These are phyloP conservation scores for Pseudomyrmex cubaensis DNA, from an alignment of 1,140 invertebrate genomes.

Conservation along the genomic window DNA sequence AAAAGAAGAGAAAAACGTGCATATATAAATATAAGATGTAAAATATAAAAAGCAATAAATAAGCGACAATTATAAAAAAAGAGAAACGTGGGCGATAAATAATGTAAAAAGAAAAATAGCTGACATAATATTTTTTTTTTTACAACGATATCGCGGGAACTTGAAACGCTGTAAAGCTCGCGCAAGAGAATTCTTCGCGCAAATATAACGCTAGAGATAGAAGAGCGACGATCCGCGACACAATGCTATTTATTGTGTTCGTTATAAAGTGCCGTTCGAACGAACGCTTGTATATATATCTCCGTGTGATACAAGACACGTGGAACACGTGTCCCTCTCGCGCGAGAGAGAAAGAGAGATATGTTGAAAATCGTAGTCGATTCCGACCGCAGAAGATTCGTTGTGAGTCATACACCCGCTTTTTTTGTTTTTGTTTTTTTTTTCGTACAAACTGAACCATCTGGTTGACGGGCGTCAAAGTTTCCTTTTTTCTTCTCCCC, in stretches of 20 bases:
- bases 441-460: neutral
- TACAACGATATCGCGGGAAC: neutral
- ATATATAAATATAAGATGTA: no score
- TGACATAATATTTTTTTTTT: neutral
- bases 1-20: no score
- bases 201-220: neutral
- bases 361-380: constrained; percentile 26
- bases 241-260: constrained; percentile 36
- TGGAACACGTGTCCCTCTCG: constrained; percentile 7
- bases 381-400: neutral
- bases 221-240: constrained; percentile 11
- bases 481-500: neutral
- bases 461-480: neutral
- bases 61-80: no score
- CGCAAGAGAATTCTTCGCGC: neutral
- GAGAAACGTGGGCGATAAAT: no score
- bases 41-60: no score
- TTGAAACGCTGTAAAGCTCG: neutral
- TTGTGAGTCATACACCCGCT: constrained; percentile 14
- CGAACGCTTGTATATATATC: constrained; percentile 4
- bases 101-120: no score
- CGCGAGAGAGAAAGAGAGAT: neutral
- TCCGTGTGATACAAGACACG: neutral
- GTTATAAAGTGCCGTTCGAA: neutral
- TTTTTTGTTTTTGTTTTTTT: constrained; percentile 20